Base-by-base conservation (phyloP, 2,888 invertebrate genomes). In the Diplazon laetatorius region DNA sequence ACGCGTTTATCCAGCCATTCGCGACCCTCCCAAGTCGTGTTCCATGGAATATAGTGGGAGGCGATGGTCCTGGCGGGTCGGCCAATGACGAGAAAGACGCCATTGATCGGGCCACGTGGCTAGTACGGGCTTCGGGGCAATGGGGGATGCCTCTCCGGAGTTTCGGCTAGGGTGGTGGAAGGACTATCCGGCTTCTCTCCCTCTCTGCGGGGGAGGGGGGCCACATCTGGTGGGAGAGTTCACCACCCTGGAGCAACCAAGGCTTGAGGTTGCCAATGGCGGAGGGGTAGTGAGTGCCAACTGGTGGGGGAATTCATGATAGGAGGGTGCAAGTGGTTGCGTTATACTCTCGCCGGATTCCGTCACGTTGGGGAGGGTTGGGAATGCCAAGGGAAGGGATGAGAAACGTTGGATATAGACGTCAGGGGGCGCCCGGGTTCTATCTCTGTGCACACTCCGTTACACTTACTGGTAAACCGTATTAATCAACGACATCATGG, bases 391-490 rank as follows among this genome's bases (percentile, higher is more conserved):
- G n/a, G 48, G 77, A 59, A 78, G 76, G 74, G 77, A 70, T 55
- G 80, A 79, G 59, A 76, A 68, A 66, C 80, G 71, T 62, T 80
- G 74, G 71, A 78, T 39, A 57, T 59, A 52, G 72, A 60, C 30
- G 68, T 59, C 42, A 73, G 57, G 66, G 79, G 73, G 73, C n/a
- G n/a, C n/a, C n/a, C n/a, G 82, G 72, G 81, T 50, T 68, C 85
- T 86, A 12, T 76, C 75, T 62, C 73, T 89, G 89, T 88, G 88
- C 90, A 90, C 91, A 91, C 90, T 91, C 91, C 90, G 90, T 91
- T 91, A 90, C 90, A 91, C 90, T 91, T 91, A 91, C 91, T 89
- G 90, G 89, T 90, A 91, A 91, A 91, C 90, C 90, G 90, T 91
- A 91, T 91, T 91, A 90, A 91, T 91, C 91, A 91, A 90, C 89